Base-by-base conservation (phyloP, 1,140 invertebrate species). In the Stenopsyche tienmushanensis region DNA sequence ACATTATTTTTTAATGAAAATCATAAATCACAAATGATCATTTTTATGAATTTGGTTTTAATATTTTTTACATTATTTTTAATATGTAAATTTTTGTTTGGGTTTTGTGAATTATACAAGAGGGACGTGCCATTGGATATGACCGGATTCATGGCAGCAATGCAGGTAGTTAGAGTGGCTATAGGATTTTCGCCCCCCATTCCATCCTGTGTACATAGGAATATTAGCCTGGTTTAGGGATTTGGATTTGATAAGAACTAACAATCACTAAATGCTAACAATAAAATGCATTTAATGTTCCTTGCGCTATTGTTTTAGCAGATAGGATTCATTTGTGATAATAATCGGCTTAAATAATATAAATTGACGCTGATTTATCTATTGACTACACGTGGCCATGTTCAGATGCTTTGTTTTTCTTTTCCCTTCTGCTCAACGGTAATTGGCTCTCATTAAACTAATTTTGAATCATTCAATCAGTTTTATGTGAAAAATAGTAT, bases 101-200 rank as follows among this genome's bases (percentile, higher is more conserved):
- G 47, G 29, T 49, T 23, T 50, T 41, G 13, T 62, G n/a, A n/a
- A 52, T 52, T n/a, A 24, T 29, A 55, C 50, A 64, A 64, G 62
- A 64, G 65, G 41, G 73, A 74, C 65, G 72, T 78, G 55, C 76
- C 77, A 44, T 75, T 75, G 72, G 74, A 76, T 72, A 74, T 78
- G 74, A 74, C 73, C 67, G 76, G 77, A 73, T 78, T 78, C 72
- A 75, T 78, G 76, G 74, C 71, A 52, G 74, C 75, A 64, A 72
- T 71, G 71, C 76, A 78, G 77, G 77, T 78, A 78, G 65, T 17
- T 20, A 21, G 45, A 39, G 45, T 58, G 44, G 44, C 26, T 64
- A 17, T 29, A 55, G 34, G 20, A 55, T 55, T 5, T n/a, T 20
- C 47, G 47, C 29, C 29, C 29, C 29, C 5, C 5, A 7, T 7